Conservation (phyloP, 2,797 vertebrate genomes). For the Clarias fuscus region DNA sequence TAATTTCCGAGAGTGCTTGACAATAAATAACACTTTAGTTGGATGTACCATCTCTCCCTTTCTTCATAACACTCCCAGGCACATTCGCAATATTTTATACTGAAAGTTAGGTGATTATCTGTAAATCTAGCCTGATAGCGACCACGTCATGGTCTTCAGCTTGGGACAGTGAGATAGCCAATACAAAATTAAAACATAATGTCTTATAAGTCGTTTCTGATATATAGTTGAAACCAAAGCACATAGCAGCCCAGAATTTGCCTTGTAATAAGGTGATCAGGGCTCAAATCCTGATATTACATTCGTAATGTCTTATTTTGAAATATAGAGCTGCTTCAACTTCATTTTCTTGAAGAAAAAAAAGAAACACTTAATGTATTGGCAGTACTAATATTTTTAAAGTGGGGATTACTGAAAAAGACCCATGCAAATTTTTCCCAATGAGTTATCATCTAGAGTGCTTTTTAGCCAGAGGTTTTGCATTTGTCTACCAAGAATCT, state of each 20-base stretch:
- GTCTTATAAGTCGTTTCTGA: background rate
- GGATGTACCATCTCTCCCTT: background rate
- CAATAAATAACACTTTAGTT: background rate
- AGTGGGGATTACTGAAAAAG: background rate
- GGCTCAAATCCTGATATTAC: background rate
- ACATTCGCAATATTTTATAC: background rate
- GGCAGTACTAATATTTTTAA: background rate
- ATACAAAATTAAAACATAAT: background rate
- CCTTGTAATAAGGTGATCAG: background rate
- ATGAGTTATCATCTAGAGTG: background rate
- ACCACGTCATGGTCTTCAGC: background rate
- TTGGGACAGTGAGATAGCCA: background rate
- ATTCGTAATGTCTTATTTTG: background rate
- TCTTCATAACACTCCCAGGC: background rate
- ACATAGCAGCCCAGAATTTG: background rate
- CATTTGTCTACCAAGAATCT: slow-evolving; percentile 44
- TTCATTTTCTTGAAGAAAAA: background rate
- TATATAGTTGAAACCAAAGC: background rate
- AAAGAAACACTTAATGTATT: background rate
- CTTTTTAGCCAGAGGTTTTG: slow-evolving; percentile 45
- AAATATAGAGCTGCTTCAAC: background rate
- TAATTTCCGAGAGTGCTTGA: slow-evolving; percentile 1
- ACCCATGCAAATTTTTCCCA: background rate
- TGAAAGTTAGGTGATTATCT: background rate
- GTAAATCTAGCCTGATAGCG: background rate